A percentile compares a stretch with the other conserved stretches of the same genome.
Evolutionary conservation across 2,797 vertebrate genomes (phyloP).

Genomic region (Falco rusticolus): DNA sequence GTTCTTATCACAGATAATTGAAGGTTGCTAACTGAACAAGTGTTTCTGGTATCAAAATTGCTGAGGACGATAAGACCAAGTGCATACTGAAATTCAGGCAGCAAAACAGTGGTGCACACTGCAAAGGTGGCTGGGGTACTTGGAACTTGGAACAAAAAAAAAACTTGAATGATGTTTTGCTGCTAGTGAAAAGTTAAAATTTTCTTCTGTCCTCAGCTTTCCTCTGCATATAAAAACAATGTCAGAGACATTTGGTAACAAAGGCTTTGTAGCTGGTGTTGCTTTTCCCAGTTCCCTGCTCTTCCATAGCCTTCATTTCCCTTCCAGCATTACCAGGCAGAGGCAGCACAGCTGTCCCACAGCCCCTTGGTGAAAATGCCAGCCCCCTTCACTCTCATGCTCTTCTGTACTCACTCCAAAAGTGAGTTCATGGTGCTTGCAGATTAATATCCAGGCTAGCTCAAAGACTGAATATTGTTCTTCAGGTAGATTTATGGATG

Average conservation of each 20-base stretch:
- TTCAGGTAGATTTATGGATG: background rate
- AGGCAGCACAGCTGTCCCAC: background rate
- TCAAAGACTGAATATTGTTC: background rate
- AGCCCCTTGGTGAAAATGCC: background rate
- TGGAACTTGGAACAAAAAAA: background rate
- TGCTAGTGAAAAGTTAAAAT: conserved; percentile 5
- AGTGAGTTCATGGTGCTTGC: background rate
- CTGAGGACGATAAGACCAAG: background rate
- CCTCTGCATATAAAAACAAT: background rate
- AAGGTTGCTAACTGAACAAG: background rate
- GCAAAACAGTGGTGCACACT: background rate
- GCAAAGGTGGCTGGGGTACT: background rate
- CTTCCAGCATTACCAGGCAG: background rate
- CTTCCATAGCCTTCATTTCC: background rate
- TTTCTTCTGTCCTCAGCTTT: conserved; percentile 6
- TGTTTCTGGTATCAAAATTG: background rate
- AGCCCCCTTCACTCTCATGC: background rate
- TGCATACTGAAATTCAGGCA: background rate
- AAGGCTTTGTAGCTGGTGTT: background rate
- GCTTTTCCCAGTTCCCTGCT: background rate
- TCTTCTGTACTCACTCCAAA: background rate
- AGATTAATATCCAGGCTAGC: background rate
- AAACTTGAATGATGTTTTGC: background rate
- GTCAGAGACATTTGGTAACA: background rate
- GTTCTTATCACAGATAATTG: conserved; percentile 25